Conservation (phyloP, 1,140 invertebrate genomes). For the Trichogramma pretiosum region DNA sequence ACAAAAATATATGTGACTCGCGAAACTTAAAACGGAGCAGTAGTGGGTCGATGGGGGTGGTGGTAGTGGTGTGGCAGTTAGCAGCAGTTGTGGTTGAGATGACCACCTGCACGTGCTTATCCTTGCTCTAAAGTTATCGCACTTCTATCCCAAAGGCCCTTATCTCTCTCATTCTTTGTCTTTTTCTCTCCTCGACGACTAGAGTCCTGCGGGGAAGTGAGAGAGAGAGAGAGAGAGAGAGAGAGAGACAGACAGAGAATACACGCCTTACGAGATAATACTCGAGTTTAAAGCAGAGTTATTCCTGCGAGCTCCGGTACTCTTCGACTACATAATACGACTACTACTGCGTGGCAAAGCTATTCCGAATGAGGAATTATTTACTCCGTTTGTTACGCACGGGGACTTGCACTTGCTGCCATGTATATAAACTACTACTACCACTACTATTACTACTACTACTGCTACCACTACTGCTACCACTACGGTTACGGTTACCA, state of each 20-base stretch:
- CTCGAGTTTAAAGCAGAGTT: constrained; percentile 7
- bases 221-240: no score
- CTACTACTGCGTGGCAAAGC: no score
- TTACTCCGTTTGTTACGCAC: neutral
- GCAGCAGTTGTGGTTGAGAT: neutral
- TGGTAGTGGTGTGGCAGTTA: neutral
- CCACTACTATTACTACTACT: no score
- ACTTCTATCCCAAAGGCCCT: no score
- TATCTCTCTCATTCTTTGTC: neutral
- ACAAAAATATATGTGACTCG: no score
- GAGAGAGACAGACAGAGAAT: no score
- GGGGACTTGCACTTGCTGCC: neutral
- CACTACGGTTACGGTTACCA: no score
- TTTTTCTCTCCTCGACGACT: no score
- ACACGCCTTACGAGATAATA: constrained; percentile 2
- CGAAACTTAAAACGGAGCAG: no score
- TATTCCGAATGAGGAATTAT: constrained; percentile 12
- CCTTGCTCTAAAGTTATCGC: constrained; percentile 3
- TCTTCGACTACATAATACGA: neutral
- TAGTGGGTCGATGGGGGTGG: no score
- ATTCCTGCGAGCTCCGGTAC: neutral
- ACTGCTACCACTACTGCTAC: no score
- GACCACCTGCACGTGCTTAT: constrained; percentile 1
- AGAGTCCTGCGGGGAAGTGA: constrained; percentile 1
- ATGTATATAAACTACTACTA: neutral